Evolutionary conservation across 2,888 invertebrate species (phyloP).

Genomic region (Chelonus formosanus): DNA sequence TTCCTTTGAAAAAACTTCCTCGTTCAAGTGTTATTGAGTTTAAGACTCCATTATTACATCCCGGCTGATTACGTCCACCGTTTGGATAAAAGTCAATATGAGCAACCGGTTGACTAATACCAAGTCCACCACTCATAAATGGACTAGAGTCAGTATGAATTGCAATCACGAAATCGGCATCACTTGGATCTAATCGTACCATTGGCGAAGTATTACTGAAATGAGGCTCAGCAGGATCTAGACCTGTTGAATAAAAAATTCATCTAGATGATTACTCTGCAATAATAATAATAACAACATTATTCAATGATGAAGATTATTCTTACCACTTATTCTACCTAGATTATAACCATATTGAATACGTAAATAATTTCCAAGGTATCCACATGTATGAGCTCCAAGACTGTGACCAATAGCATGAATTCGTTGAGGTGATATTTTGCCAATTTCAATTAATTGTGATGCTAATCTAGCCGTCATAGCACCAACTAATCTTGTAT

Average conservation of each 20-base stretch:
- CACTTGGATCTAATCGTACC: slow-evolving; percentile 85
- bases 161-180: slow-evolving; percentile 89
- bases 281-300: neutral
- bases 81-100: slow-evolving; percentile 94
- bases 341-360: slow-evolving; percentile 69
- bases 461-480: slow-evolving; percentile 79
- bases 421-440: slow-evolving; percentile 69
- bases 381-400: slow-evolving; percentile 85
- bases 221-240: slow-evolving; percentile 94
- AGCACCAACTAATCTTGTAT: slow-evolving; percentile 85
- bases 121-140: slow-evolving; percentile 80
- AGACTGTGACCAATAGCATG: slow-evolving; percentile 89
- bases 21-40: slow-evolving; percentile 73
- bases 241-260: slow-evolving; percentile 56
- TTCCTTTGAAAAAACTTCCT: slow-evolving; percentile 72
- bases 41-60: slow-evolving; percentile 70
- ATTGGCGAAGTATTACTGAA: slow-evolving; percentile 82
- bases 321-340: slow-evolving; percentile 80
- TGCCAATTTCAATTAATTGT: slow-evolving; percentile 64
- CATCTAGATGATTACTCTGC: neutral
- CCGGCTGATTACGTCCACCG: slow-evolving; percentile 84
- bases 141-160: slow-evolving; percentile 88
- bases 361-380: slow-evolving; percentile 80
- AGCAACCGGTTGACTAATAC: slow-evolving; percentile 82
- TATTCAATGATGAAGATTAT: no score